A percentile compares a stretch with the other conserved stretches of the same genome.
phyloP scores from a whole-genome alignment of 2,797 vertebrate species.

The Cheirogaleus major region DNA sequence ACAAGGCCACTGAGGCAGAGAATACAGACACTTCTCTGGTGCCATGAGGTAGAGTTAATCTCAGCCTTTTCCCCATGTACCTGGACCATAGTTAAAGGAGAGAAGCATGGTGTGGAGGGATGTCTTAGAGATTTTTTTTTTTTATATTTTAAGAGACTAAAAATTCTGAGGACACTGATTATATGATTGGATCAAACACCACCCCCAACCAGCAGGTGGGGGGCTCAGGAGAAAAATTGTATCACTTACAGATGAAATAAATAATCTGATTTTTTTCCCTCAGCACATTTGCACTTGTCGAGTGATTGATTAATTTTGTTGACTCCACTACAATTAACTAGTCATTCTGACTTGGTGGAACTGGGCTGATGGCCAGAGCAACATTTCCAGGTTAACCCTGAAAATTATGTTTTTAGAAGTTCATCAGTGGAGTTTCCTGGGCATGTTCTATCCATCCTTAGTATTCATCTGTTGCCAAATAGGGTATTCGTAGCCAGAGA shows the following conservation, averaged over 20 bases:
- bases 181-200: background rate
- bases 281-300: background rate
- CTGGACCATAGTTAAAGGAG: background rate
- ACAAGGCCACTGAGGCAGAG: background rate
- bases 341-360: background rate
- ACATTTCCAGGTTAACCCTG: background rate
- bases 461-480: background rate
- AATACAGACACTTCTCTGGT: background rate
- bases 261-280: background rate
- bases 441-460: background rate
- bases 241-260: background rate
- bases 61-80: rapidly evolving
- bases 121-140: background rate
- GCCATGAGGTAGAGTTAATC: background rate
- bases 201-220: background rate
- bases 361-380: background rate
- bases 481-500: background rate
- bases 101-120: background rate
- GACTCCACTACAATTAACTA: background rate
- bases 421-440: background rate
- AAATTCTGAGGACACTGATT: background rate
- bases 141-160: background rate
- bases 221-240: background rate
- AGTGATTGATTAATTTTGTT: background rate
- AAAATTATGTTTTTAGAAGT: background rate